These are phyloP conservation scores for Ptilonorhynchus violaceus DNA, from an alignment of 2,113 vertebrate genomes.

Conservation along the genomic window DNA sequence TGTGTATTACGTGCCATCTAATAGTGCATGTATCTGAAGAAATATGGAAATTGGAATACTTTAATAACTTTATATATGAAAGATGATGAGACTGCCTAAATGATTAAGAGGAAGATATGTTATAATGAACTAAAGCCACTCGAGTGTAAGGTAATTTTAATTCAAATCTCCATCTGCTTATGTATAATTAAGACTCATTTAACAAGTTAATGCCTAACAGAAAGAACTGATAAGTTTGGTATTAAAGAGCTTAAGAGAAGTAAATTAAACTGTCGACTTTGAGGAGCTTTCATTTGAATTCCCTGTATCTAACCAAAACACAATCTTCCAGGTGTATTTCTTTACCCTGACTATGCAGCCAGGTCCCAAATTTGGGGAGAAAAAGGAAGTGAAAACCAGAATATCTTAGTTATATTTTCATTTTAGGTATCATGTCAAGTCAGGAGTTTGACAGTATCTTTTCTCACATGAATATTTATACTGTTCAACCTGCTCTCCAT, in stretches of 20 bases:
- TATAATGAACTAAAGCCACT: conserved; percentile 92
- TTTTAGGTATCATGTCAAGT: conserved; percentile 54
- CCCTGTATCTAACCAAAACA: conserved; percentile 66
- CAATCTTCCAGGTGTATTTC: conserved; percentile 61
- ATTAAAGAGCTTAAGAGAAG: conserved; percentile 80
- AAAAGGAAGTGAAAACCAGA: neutral
- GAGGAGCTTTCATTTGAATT: conserved; percentile 77
- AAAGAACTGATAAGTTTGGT: conserved; percentile 80
- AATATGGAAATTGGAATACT: conserved; percentile 83
- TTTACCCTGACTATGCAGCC: conserved; percentile 37
- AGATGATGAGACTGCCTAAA: conserved; percentile 84
- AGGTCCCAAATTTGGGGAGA: neutral
- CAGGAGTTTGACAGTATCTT: conserved; percentile 52
- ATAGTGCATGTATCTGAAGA: conserved; percentile 81
- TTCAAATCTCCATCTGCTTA: conserved; percentile 92
- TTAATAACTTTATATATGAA: conserved; percentile 82
- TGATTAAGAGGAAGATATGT: conserved; percentile 88
- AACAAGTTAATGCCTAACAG: conserved; percentile 86
- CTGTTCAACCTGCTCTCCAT: conserved; percentile 7
- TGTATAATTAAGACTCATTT: conserved; percentile 90
- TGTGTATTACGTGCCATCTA: conserved; percentile 77
- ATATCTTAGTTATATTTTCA: conserved; percentile 51
- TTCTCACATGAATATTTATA: conserved; percentile 75
- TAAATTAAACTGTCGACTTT: conserved; percentile 80
- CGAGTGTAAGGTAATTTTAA: conserved; percentile 91